Evolutionary conservation across 2,113 vertebrate species (phyloP).

Genomic region (Erpornis zantholeuca): DNA sequence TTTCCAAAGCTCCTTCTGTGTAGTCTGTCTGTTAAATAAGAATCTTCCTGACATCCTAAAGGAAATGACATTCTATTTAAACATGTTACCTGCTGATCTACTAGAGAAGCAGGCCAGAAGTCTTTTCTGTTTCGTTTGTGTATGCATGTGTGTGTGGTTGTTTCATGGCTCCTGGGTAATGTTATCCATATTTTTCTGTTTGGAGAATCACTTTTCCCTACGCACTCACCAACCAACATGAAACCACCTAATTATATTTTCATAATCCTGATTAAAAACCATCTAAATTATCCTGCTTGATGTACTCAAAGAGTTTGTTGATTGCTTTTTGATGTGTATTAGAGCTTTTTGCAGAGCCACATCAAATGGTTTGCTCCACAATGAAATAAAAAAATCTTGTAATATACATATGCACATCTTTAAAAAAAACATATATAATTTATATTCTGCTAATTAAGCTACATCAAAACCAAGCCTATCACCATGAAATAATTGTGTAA

Average conservation of each 20-base stretch:
- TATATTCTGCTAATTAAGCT: constrained; percentile 73
- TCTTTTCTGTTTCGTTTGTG: not conserved
- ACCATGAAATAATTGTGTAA: constrained; percentile 66
- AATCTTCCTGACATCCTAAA: constrained; percentile 53
- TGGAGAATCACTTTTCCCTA: constrained; percentile 71
- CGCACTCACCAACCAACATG: constrained; percentile 69
- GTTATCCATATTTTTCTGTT: constrained; percentile 68
- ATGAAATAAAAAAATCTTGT: constrained; percentile 62
- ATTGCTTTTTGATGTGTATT: constrained; percentile 77
- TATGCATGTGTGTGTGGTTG: not conserved
- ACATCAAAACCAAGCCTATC: constrained; percentile 64
- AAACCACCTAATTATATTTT: constrained; percentile 80
- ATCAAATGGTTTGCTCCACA: constrained; percentile 70
- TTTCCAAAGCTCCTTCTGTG: constrained; percentile 48
- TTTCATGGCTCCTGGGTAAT: constrained; percentile 59
- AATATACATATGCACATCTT: constrained; percentile 59
- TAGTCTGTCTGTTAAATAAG: constrained; percentile 67
- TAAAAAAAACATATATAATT: constrained; percentile 69
- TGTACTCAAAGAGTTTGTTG: constrained; percentile 77
- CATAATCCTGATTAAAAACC: constrained; percentile 77
- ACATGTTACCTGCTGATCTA: constrained; percentile 47
- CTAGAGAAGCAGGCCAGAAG: constrained; percentile 23
- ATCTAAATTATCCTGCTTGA: constrained; percentile 76
- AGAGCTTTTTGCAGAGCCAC: constrained; percentile 70
- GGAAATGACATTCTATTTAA: constrained; percentile 58